Percentiles rank a stretch among this genome's conserved stretches.
Evolutionary conservation across 2,113 vertebrate genomes (phyloP).

Genomic region (Myiopsitta monachus): DNA sequence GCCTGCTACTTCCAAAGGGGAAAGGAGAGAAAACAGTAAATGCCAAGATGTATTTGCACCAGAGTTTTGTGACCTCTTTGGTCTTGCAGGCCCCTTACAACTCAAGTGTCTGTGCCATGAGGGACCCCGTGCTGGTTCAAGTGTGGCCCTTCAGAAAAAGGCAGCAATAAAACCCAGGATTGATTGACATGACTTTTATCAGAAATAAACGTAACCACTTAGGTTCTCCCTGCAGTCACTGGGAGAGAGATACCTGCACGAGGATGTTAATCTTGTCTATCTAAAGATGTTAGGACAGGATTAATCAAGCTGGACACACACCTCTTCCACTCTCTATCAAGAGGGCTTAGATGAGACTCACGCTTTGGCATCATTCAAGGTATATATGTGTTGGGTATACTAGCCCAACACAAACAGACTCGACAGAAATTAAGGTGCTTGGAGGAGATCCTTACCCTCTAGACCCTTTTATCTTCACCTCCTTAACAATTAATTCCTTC

Average conservation of each 20-base stretch:
- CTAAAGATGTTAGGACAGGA: not conserved
- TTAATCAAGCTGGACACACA: not conserved
- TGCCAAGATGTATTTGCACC: not conserved
- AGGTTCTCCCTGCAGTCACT: not conserved
- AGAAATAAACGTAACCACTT: not conserved
- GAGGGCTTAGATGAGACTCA: not conserved
- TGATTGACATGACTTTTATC: not conserved
- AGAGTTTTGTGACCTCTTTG: not conserved
- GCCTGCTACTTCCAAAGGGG: not conserved
- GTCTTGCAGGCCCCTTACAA: not conserved
- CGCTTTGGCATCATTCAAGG: not conserved
- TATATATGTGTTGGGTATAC: not conserved
- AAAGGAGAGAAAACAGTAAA: not conserved
- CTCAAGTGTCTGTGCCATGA: fast-evolving
- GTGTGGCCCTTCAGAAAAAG: not conserved
- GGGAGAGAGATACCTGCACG: not conserved
- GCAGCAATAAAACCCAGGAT: not conserved
- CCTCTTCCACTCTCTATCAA: not conserved
- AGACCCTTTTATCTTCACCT: not conserved
- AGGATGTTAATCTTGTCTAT: not conserved
- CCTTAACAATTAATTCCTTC: not conserved
- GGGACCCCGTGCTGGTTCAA: not conserved
- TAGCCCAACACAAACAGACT: not conserved
- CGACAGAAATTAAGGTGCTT: not conserved
- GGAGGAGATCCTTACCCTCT: not conserved